Percentiles rank a stretch among this genome's conserved stretches.
phyloP scores from a whole-genome alignment of 2,888 invertebrate species.

The Rhodophaea formosa region DNA sequence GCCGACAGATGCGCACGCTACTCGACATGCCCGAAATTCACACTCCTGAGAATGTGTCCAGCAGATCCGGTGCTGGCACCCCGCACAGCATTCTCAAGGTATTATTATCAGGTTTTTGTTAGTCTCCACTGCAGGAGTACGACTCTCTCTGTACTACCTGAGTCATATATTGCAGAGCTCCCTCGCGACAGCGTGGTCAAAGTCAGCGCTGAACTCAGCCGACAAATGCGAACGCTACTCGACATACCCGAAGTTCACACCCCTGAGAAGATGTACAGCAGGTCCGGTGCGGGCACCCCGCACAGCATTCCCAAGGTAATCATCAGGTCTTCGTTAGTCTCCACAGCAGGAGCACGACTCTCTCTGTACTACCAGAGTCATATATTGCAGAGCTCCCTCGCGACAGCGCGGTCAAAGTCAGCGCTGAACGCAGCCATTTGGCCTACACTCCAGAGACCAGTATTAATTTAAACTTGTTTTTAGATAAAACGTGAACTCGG shows the following conservation, averaged over 20 bases:
- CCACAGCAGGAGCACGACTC: no score
- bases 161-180: no score
- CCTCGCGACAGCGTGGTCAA: constrained; percentile 36
- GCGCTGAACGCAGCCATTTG: constrained; percentile 44
- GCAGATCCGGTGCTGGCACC: constrained; percentile 59
- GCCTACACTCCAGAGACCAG: no score
- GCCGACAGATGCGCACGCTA: constrained; percentile 56
- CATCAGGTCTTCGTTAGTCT: no score
- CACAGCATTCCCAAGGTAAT: constrained; percentile 86
- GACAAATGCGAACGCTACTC: constrained; percentile 64
- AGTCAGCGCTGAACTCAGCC: constrained; percentile 42
- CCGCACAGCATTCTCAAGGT: constrained; percentile 86
- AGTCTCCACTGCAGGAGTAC: no score
- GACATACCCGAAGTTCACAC: constrained; percentile 80
- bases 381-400: no score
- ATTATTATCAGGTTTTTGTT: no score
- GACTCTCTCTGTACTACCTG: no score
- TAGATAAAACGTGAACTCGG: constrained; percentile 41
- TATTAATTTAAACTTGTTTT: not conserved
- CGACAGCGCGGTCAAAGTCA: constrained; percentile 31
- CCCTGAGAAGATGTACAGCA: constrained; percentile 40
- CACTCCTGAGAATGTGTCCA: constrained; percentile 43
- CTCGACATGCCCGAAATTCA: constrained; percentile 81
- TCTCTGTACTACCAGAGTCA: no score
- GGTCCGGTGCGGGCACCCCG: constrained; percentile 72